These are phyloP conservation scores for Hyperoplus immaculatus DNA, from an alignment of 2,797 vertebrate genomes.

Conservation along the genomic window DNA sequence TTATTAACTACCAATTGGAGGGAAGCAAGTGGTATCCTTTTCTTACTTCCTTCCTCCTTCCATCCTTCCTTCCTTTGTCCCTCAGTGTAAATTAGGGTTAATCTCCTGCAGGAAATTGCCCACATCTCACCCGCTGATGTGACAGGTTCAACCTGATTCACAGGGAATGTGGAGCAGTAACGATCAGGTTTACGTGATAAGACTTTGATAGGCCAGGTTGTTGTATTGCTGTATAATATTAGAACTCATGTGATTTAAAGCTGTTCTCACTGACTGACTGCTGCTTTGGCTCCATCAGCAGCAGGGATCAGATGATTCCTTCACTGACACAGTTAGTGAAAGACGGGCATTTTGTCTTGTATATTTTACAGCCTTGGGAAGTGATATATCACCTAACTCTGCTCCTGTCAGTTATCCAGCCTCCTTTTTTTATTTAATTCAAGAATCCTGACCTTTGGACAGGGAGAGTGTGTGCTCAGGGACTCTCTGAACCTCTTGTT, in stretches of 20 bases:
- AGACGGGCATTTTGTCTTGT: constrained; percentile 36
- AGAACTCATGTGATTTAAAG: constrained; percentile 60
- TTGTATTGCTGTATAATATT: constrained; percentile 61
- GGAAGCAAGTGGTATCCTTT: constrained; percentile 44
- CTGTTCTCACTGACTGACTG: constrained; percentile 57
- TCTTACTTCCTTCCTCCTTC: constrained; percentile 8
- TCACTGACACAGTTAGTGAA: constrained; percentile 10
- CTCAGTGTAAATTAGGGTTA: constrained; percentile 67
- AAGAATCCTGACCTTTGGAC: constrained; percentile 54
- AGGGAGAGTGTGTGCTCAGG: constrained; percentile 80
- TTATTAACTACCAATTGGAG: constrained; percentile 66
- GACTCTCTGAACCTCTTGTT: constrained; percentile 64
- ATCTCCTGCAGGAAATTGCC: constrained; percentile 70
- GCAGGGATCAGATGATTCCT: constrained; percentile 17
- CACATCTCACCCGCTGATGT: constrained; percentile 58
- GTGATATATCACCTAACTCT: constrained; percentile 51
- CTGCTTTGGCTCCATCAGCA: constrained; percentile 45
- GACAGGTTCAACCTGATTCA: constrained; percentile 72
- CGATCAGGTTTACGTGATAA: constrained; percentile 71
- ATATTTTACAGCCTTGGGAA: constrained; percentile 56
- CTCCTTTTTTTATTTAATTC: constrained; percentile 31
- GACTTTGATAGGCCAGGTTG: constrained; percentile 67
- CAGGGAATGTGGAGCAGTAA: constrained; percentile 46
- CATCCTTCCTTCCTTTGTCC: constrained; percentile 34
- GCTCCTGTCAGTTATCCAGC: constrained; percentile 43